A percentile compares a stretch with the other conserved stretches of the same genome.
Evolutionary conservation across 2,888 invertebrate genomes (phyloP).

Genomic region (Phyllotreta striolata): DNA sequence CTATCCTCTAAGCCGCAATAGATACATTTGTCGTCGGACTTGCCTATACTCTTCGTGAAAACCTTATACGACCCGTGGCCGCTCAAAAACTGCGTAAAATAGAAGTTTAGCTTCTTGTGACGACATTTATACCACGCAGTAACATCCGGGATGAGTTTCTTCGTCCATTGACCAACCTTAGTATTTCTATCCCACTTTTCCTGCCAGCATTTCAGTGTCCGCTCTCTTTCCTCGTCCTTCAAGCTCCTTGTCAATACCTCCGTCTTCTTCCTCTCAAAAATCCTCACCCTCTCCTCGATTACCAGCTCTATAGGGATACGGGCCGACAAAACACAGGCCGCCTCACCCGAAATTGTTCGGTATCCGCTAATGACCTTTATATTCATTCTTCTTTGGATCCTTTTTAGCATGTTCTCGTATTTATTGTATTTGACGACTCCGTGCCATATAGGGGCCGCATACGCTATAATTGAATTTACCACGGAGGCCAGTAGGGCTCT

Average conservation of each 20-base stretch:
- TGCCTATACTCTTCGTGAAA: slow-evolving; percentile 6
- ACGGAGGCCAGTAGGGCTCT: slow-evolving; percentile 18
- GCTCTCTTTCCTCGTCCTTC: slow-evolving; percentile 6
- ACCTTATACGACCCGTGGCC: background rate
- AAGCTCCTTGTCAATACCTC: background rate
- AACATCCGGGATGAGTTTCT: slow-evolving; percentile 7
- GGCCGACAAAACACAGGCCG: background rate
- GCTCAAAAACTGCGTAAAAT: slow-evolving; percentile 13
- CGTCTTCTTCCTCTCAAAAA: background rate
- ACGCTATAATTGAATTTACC: slow-evolving; percentile 10
- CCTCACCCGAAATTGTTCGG: slow-evolving; percentile 1
- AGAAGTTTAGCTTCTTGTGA: slow-evolving; percentile 11
- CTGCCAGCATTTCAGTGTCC: slow-evolving; percentile 26
- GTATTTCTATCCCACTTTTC: slow-evolving; percentile 23
- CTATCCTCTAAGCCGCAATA: slow-evolving; percentile 29
- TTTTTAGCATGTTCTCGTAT: background rate
- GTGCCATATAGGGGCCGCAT: slow-evolving; percentile 31
- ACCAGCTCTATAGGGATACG: background rate
- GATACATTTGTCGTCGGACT: slow-evolving; percentile 3
- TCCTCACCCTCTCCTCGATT: background rate
- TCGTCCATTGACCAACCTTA: slow-evolving; percentile 17
- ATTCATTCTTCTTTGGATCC: background rate
- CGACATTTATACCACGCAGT: slow-evolving; percentile 9
- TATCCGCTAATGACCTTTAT: background rate
- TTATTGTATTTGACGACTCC: background rate